Evolutionary conservation across 1,140 invertebrate genomes (phyloP), one percentile per base, ranked within the genome.

Genomic region (Pseudobourletiella spinata): DNA sequence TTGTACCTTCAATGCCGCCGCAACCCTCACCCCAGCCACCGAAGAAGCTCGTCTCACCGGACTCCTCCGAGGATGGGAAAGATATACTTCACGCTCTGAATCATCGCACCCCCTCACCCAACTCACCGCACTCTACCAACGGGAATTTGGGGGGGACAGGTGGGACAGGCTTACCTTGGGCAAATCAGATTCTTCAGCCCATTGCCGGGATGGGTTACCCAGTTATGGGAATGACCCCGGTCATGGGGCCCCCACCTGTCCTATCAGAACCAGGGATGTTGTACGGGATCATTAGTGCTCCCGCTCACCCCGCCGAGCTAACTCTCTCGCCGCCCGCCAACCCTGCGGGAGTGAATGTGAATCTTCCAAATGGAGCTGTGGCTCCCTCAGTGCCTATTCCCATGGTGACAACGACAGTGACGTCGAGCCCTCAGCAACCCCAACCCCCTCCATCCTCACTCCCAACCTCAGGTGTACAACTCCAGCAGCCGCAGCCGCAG

Each of bases 141-240:
- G 44, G 42, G 14, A 39, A 8, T 11, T 39, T n/a, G 8, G 25
- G 28, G 8, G 25, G 42, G 11, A 28, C 29, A 3, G 35, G 8
- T 39, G 55, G 30, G 30, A 59, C 59, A 66, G 71, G 71, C 25
- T 72, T 72, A 63, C 72, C 72, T 6, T 76, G 75, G 71, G 55
- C 59, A 59, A 58, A 64, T 70, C 46, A 71, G 72, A 39, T 76
- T 70, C 61, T 73, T 73, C 72, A 76, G 72, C 74, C 69, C n/a
- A 74, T 79, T 71, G 74, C 64, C 59, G 72, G 72, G 66, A 80
- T 70, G 76, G 78, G 74, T 11, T 82, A 81, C 65, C 76, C 79
- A 4, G 80, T 85, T 76, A 81, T 83, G 75, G 73, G 78, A 30
- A 81, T 82, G 75, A 73, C 78, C 24, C 78, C 80, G 70, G 77